Evolutionary conservation across 2,113 vertebrate genomes (phyloP).

Genomic region (Carassius carassius): DNA sequence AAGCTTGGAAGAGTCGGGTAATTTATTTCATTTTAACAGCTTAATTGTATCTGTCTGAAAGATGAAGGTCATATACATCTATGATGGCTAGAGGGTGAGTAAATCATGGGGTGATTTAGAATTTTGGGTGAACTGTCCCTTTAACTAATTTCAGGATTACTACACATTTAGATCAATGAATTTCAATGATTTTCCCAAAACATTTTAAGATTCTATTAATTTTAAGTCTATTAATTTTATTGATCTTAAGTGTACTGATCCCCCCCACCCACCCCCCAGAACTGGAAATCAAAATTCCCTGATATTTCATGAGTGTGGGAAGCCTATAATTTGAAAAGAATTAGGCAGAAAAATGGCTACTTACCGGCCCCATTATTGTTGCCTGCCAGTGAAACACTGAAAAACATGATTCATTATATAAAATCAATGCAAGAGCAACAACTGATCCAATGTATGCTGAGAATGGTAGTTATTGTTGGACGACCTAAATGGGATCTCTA

Average conservation of each 20-base stretch:
- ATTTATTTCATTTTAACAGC: too few relatives aligned
- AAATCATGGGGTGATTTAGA: too few relatives aligned
- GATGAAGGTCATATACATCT: too few relatives aligned
- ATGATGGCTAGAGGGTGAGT: too few relatives aligned
- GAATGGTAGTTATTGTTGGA: background rate
- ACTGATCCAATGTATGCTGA: background rate
- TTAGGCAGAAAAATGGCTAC: constrained; percentile 50
- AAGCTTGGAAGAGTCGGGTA: too few relatives aligned
- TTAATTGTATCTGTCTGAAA: too few relatives aligned
- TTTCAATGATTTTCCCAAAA: too few relatives aligned
- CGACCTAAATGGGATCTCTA: too few relatives aligned
- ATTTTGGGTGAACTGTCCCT: too few relatives aligned
- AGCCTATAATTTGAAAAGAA: background rate
- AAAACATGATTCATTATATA: constrained; percentile 42
- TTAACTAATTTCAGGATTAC: too few relatives aligned
- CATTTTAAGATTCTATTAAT: background rate
- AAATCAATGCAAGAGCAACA: background rate
- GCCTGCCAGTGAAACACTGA: constrained; percentile 83
- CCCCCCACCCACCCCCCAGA: background rate
- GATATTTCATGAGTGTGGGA: background rate
- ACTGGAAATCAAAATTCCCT: background rate
- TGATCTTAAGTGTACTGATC: background rate
- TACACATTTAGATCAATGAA: too few relatives aligned
- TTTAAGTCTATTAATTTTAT: background rate
- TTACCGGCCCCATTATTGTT: constrained; percentile 84